These are phyloP conservation scores for Parnassius smintheus DNA, from an alignment of 2,888 invertebrate genomes.

Conservation along the genomic window DNA sequence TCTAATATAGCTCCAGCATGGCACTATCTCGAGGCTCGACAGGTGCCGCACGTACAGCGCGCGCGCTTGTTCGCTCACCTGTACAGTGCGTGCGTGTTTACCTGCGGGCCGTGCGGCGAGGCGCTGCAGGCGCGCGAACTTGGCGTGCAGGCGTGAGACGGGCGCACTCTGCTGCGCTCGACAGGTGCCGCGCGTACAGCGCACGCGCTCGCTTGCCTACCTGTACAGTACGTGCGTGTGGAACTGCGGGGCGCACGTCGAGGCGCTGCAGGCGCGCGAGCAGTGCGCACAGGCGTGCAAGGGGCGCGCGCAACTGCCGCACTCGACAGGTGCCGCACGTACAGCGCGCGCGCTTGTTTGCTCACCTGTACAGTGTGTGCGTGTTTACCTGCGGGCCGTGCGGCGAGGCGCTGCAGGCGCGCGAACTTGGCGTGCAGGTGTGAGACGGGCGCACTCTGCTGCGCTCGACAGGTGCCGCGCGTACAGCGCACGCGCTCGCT, in stretches of 20 bases:
- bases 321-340: slow-evolving; percentile 49
- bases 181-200: slow-evolving; percentile 69
- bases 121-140: slow-evolving; percentile 84
- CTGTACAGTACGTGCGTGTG: neutral
- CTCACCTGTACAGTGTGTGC: neutral
- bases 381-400: slow-evolving; percentile 41
- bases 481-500: slow-evolving; percentile 66
- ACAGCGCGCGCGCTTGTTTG: too few species aligned
- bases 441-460: slow-evolving; percentile 96
- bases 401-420: slow-evolving; percentile 63
- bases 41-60: too few species aligned
- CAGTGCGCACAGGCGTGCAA: slow-evolving; percentile 83
- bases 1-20: too few species aligned
- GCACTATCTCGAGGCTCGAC: too few species aligned
- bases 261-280: slow-evolving; percentile 74
- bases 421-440: slow-evolving; percentile 91
- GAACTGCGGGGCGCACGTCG: slow-evolving; percentile 46
- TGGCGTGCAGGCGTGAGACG: slow-evolving; percentile 91
- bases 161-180: slow-evolving; percentile 93
- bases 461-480: slow-evolving; percentile 78
- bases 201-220: slow-evolving; percentile 54
- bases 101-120: slow-evolving; percentile 53
- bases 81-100: neutral
- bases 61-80: too few species aligned
- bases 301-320: too few species aligned